Conservation (phyloP, 1,140 invertebrate species). For the Sinonovacula constricta region DNA sequence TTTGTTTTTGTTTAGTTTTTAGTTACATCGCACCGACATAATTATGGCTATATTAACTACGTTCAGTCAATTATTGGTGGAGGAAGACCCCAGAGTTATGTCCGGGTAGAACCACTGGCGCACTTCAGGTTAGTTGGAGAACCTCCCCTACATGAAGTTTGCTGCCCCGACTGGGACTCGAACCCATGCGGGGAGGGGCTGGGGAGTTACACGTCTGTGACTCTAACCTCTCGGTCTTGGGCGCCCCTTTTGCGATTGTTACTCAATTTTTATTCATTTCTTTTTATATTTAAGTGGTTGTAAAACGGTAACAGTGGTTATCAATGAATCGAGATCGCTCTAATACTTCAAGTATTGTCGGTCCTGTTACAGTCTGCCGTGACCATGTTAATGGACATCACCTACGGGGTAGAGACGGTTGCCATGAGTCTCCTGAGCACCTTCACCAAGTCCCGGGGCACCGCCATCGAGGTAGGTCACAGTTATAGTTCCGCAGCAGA, state of each 20-base stretch:
- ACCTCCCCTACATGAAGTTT: too few species aligned
- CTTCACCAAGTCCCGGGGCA: constrained; percentile 88
- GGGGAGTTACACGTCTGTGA: too few species aligned
- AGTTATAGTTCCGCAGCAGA: too few species aligned
- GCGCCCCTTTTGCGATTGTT: too few species aligned
- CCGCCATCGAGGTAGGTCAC: constrained; percentile 89
- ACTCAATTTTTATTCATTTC: neutral
- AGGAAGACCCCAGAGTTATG: neutral
- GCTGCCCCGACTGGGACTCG: too few species aligned
- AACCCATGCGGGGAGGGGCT: too few species aligned
- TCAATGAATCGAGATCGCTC: neutral
- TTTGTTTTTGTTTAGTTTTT: neutral
- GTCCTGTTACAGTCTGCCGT: constrained; percentile 84
- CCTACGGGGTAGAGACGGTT: constrained; percentile 90
- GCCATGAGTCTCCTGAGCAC: constrained; percentile 93
- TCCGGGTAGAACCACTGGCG: too few species aligned
- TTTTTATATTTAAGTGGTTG: neutral
- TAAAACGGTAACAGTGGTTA: neutral
- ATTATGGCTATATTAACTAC: neutral
- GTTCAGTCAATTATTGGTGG: neutral
- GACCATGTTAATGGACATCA: constrained; percentile 81
- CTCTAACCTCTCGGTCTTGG: too few species aligned
- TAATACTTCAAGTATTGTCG: neutral
- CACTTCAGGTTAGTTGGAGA: too few species aligned
- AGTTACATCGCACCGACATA: constrained; percentile 81